These are phyloP conservation scores for Bicyclus anynana DNA, from an alignment of 1,140 invertebrate genomes.

Conservation along the genomic window DNA sequence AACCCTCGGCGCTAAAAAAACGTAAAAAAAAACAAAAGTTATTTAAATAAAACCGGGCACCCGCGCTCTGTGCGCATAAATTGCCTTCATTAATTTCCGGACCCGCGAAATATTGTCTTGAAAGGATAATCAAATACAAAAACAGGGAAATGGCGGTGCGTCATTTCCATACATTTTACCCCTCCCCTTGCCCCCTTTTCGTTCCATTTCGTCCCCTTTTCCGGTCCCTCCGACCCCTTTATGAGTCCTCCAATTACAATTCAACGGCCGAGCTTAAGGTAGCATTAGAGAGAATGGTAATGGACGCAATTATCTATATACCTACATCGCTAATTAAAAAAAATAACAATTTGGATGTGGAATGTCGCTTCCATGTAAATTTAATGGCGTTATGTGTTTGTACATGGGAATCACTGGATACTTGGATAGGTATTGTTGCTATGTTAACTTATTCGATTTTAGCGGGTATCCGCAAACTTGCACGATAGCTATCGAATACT, in stretches of 20 bases:
- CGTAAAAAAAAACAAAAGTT: slow-evolving; percentile 50
- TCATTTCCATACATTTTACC: slow-evolving; percentile 74
- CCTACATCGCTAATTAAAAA: slow-evolving; percentile 26
- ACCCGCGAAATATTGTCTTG: slow-evolving; percentile 75
- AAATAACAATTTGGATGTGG: background rate
- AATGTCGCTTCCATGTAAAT: background rate
- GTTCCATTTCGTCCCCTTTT: slow-evolving; percentile 60
- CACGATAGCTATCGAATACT: too few relatives aligned
- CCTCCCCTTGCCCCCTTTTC: slow-evolving; percentile 38
- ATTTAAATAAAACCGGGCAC: slow-evolving; percentile 72
- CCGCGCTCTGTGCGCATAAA: slow-evolving; percentile 70
- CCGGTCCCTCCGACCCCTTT: slow-evolving; percentile 62
- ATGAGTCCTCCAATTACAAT: slow-evolving; percentile 70
- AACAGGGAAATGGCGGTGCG: slow-evolving; percentile 74
- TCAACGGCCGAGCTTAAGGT: slow-evolving; percentile 68
- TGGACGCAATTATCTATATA: slow-evolving; percentile 60
- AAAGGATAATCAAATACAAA: slow-evolving; percentile 77
- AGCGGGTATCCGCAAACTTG: too few relatives aligned
- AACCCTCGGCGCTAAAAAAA: slow-evolving; percentile 52
- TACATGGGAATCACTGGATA: background rate
- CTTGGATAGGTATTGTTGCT: background rate
- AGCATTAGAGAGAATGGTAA: slow-evolving; percentile 67
- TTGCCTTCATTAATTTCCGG: slow-evolving; percentile 75
- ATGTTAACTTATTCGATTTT: too few relatives aligned
- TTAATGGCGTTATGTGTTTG: background rate